These are phyloP conservation scores for Choreutis nemorana DNA, from an alignment of 2,888 invertebrate species.

Conservation along the genomic window DNA sequence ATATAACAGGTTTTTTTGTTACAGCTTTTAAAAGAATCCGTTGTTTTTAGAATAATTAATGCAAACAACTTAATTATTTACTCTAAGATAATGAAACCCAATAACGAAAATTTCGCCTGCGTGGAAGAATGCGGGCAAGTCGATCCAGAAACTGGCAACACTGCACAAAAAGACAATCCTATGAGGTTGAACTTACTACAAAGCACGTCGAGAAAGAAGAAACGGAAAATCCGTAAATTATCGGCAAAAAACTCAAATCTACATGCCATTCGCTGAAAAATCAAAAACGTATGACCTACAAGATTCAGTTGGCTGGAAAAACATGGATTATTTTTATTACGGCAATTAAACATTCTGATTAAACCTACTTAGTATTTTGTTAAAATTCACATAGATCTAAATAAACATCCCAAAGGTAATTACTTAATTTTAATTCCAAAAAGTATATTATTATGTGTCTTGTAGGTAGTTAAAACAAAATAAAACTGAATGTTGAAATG, in stretches of 20 bases:
- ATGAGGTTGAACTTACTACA: constrained; percentile 15
- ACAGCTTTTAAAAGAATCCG: constrained; percentile 25
- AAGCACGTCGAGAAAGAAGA: constrained; percentile 12
- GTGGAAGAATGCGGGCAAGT: constrained; percentile 26
- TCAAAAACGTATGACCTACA: no score
- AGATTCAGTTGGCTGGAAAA: no score
- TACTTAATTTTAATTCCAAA: no score
- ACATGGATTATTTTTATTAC: no score
- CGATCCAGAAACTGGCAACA: constrained; percentile 17
- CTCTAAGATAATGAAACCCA: constrained; percentile 36
- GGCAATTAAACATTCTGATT: no score
- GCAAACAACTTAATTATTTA: constrained; percentile 28
- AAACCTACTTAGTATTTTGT: no score
- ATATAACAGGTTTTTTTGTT: constrained; percentile 10
- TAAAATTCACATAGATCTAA: no score
- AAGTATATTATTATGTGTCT: no score
- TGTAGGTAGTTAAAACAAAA: no score
- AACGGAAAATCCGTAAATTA: constrained; percentile 14
- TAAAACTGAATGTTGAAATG: no score
- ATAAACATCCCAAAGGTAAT: no score
- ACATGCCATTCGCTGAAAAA: no score
- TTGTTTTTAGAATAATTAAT: constrained; percentile 32
- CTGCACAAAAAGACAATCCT: constrained; percentile 18
- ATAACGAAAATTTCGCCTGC: constrained; percentile 27
- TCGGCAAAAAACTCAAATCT: constrained; percentile 1